Conservation (phyloP, 2,888 invertebrate species). For the Epirrhoe tristata region DNA sequence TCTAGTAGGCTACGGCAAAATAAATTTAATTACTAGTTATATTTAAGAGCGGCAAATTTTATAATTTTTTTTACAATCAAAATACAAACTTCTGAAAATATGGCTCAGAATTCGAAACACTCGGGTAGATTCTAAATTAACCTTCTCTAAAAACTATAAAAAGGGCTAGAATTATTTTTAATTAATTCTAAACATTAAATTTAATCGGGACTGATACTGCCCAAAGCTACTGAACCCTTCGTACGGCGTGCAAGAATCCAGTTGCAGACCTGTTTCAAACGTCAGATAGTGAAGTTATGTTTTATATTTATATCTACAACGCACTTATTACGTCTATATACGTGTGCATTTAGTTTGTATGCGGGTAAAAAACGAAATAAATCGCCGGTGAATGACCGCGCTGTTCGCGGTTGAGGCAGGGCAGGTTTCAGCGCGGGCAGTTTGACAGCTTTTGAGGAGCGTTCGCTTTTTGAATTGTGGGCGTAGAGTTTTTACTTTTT, state of each 20-base stretch:
- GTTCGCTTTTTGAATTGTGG: conserved; percentile 81
- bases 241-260: conserved; percentile 59
- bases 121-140: background rate
- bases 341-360: conserved; percentile 72
- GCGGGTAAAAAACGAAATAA: conserved; percentile 83
- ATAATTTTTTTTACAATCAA: background rate
- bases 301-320: conserved; percentile 65
- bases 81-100: conserved; percentile 3
- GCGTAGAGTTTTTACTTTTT: conserved; percentile 59
- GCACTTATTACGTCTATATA: conserved; percentile 65
- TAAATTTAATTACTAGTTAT: conserved; percentile 1
- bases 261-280: conserved; percentile 71
- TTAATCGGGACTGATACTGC: conserved; percentile 48
- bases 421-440: conserved; percentile 71
- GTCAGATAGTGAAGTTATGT: conserved; percentile 72
- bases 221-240: conserved; percentile 60
- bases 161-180: conserved; percentile 15
- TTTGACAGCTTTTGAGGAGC: conserved; percentile 83
- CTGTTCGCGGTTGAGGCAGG: conserved; percentile 73
- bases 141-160: background rate
- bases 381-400: conserved; percentile 75
- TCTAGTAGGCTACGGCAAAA: conserved; percentile 4
- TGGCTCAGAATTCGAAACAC: background rate
- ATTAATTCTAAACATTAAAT: conserved; percentile 53
- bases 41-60: background rate